Percentiles rank a stretch among this genome's conserved stretches.
Conservation (phyloP, 2,888 invertebrate genomes). For the Lithophane ornitopus region DNA sequence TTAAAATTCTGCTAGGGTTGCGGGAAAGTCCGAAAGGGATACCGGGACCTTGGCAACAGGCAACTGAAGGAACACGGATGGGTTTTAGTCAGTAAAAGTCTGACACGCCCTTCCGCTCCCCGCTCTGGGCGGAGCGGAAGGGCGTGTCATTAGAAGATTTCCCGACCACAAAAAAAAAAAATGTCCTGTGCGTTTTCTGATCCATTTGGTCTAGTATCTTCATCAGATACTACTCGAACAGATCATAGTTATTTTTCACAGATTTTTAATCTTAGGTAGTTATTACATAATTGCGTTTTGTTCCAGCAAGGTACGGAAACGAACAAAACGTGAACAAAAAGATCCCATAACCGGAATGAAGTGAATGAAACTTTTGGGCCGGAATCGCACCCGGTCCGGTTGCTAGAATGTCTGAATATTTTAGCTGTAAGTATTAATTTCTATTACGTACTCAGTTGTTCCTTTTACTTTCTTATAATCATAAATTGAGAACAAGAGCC, state of each 20-base stretch:
- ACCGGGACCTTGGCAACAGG: too few species aligned
- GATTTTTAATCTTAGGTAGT: neutral
- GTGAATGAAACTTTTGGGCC: slow-evolving; percentile 8
- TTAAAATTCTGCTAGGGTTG: neutral
- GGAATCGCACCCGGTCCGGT: slow-evolving; percentile 22
- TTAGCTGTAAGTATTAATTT: slow-evolving; percentile 51
- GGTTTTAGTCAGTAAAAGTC: too few species aligned
- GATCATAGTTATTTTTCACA: neutral
- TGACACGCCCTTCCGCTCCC: too few species aligned
- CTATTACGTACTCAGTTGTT: slow-evolving; percentile 45
- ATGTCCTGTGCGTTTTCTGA: neutral
- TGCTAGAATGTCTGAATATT: slow-evolving; percentile 47
- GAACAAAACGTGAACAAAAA: slow-evolving; percentile 7
- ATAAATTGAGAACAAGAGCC: slow-evolving; percentile 48
- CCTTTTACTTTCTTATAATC: slow-evolving; percentile 43
- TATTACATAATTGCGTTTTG: neutral
- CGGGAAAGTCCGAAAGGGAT: too few species aligned
- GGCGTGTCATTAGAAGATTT: too few species aligned
- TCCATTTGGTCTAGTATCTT: neutral
- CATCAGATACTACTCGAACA: neutral
- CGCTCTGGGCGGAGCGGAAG: too few species aligned
- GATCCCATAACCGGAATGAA: neutral
- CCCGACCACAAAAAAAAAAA: too few species aligned
- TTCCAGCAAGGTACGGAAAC: neutral
- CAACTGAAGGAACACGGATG: too few species aligned